phyloP scores from a whole-genome alignment of 2,888 invertebrate species.

The Orchesella flavescens region DNA sequence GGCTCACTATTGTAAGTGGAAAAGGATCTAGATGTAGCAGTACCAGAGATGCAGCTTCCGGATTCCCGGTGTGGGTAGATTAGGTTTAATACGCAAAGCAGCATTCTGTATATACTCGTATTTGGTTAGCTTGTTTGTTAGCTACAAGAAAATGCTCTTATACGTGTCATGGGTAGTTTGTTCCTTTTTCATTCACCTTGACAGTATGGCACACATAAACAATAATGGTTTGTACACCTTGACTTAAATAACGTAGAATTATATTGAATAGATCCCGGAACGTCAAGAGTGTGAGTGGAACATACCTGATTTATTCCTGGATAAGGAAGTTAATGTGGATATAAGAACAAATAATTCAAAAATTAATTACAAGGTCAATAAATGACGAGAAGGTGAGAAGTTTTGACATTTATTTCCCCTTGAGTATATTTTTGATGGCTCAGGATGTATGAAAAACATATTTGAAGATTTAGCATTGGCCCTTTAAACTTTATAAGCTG shows the following conservation, averaged over 20 bases:
- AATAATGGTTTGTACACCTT: background rate
- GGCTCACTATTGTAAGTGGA: too few relatives aligned
- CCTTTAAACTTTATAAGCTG: too few relatives aligned
- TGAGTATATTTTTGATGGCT: too few relatives aligned
- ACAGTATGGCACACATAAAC: conserved; percentile 22
- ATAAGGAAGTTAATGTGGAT: background rate
- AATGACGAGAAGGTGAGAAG: too few relatives aligned
- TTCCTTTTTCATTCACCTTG: conserved; percentile 37
- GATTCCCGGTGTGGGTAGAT: background rate
- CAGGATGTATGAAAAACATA: too few relatives aligned
- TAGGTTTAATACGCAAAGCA: background rate
- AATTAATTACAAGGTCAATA: too few relatives aligned
- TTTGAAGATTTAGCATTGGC: too few relatives aligned
- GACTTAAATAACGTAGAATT: conserved; percentile 18
- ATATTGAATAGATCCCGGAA: background rate
- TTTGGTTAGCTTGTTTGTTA: background rate
- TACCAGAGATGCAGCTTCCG: background rate
- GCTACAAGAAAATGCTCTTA: background rate
- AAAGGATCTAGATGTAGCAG: background rate
- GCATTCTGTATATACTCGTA: background rate
- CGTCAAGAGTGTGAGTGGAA: background rate
- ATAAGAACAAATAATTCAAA: background rate
- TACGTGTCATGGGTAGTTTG: conserved; percentile 13
- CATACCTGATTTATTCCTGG: background rate
- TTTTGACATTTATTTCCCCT: background rate